Base-by-base conservation (phyloP, 1,140 invertebrate genomes). In the honey bee (Apis mellifera) region DNA sequence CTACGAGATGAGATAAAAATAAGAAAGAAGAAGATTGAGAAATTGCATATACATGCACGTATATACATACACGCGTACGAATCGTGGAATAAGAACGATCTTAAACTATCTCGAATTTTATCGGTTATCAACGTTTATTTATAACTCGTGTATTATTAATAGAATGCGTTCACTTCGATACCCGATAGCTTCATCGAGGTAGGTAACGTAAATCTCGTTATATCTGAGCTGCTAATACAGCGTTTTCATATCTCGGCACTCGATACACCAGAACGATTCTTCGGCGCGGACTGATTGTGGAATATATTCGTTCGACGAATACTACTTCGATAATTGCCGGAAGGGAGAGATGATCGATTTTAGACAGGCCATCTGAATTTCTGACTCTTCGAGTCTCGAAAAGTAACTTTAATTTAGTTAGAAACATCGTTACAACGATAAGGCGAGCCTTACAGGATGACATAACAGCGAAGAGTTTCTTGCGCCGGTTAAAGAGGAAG, bases 391-490 rank as follows among this genome's bases (percentile, higher is more conserved):
- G n/a, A 19, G 68, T 50, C 62, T 17, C 32, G 42, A 59, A 42
- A 21, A 57, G 32, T 32, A 76, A 68, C 15, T 3, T 42, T 55
- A 26, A 26, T 17, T n/a, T n/a, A n/a, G 32, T 76, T 32, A 9
- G 64, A 75, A 68, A 76, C 42, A 59, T 66, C 74, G 64, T 76
- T 82, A 76, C 72, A 69, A 69, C 79, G 64, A 81, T 75, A 78
- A 82, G 74, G 9, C 57, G 19, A n/a, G 48, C 32, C 57, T 66
- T 70, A 69, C 50, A 64, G 71, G 74, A 59, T 87, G 84, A 87
- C 76, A 87, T 84, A 86, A 86, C 62, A 84, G 55, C 65, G 72
- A 80, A 65, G 84, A 84, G 77, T 60, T 84, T 84, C 82, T 78
- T 59, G 65, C 71, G 66, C 19, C n/a, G 60, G 70, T 32, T 12